Evolutionary conservation across 1,140 invertebrate species (phyloP), one percentile per base, ranked within the genome.

Genomic region (Samia ricini): DNA sequence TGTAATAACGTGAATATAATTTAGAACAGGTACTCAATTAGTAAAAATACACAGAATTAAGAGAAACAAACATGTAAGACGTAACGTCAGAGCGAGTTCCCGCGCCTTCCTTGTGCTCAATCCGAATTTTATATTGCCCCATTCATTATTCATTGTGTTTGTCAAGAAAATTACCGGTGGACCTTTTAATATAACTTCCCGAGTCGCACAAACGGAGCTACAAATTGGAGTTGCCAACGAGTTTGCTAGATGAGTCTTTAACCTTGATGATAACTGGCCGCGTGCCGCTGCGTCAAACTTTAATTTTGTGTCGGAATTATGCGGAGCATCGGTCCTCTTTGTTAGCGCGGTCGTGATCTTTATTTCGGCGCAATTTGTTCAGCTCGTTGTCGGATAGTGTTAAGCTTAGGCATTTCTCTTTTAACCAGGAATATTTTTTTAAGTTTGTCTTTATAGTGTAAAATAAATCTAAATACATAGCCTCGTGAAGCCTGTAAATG

Each of bases 11-110:
- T 15, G 12, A 7, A 81, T 79, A 76, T 78, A 71, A 69, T 69
- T 73, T 57, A 64, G 68, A 71, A 72, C 72, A 69, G 72, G 68
- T 71, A 88, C 81, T 86, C 85, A 88, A 90, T 90, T 88, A 90
- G 85, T 82, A 81, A 86, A 88, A 88, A 86, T 79, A 87, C 79
- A 88, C 83, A 90, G 79, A 85, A 85, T 88, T 88, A 86, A 85
- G 83, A 78, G 75, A 88, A 79, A 83, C 84, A 88, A 90, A 90
- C 84, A 88, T 74, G 86, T 76, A 76, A 67, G 70, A 26, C 69
- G 77, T 76, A 71, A 79, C 83, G 83, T 74, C 68, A 79, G 79
- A 77, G 68, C 76, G 77, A 71, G 74, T 75, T 77, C 70, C 74
- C 75, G 79, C 76, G 68, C 76, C 77, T 70, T 74, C 76, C 77